A percentile compares a stretch with the other conserved stretches of the same genome.
Evolutionary conservation across 1,140 invertebrate genomes (phyloP).

Genomic region (Cecropterus lyciades): DNA sequence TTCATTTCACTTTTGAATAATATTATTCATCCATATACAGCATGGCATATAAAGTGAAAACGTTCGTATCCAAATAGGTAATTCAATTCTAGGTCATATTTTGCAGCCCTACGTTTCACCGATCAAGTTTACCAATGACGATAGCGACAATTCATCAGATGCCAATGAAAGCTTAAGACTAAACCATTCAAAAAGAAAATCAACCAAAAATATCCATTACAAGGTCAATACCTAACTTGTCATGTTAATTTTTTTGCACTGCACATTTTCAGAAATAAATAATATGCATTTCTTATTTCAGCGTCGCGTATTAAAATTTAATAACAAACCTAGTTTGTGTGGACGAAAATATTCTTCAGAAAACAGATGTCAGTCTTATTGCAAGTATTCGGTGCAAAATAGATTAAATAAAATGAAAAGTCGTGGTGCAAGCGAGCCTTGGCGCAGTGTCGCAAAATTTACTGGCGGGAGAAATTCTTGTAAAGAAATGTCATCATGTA

Average conservation of each 20-base stretch:
- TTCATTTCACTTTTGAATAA: no score
- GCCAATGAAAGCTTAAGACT: background rate
- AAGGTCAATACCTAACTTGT: no score
- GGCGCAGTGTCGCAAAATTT: conserved; percentile 41
- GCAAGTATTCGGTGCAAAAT: conserved; percentile 42
- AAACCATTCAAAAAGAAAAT: background rate
- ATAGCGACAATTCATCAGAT: conserved; percentile 34
- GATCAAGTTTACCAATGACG: conserved; percentile 63
- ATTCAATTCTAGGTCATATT: conserved; percentile 78
- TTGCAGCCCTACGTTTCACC: conserved; percentile 79
- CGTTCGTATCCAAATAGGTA: conserved; percentile 25
- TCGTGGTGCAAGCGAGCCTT: conserved; percentile 49
- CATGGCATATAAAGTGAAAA: background rate
- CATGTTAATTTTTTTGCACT: no score
- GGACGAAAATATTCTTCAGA: conserved; percentile 48
- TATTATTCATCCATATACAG: background rate
- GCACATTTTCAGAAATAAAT: no score
- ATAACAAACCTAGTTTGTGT: background rate
- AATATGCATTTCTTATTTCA: background rate
- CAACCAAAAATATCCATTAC: no score
- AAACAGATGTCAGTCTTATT: conserved; percentile 39
- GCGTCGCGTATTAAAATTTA: background rate
- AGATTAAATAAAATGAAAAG: conserved; percentile 27
- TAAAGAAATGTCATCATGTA: conserved; percentile 32
- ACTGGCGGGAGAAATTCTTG: conserved; percentile 7